Conservation (phyloP, 2,888 invertebrate species). For the Morpho achilles region DNA sequence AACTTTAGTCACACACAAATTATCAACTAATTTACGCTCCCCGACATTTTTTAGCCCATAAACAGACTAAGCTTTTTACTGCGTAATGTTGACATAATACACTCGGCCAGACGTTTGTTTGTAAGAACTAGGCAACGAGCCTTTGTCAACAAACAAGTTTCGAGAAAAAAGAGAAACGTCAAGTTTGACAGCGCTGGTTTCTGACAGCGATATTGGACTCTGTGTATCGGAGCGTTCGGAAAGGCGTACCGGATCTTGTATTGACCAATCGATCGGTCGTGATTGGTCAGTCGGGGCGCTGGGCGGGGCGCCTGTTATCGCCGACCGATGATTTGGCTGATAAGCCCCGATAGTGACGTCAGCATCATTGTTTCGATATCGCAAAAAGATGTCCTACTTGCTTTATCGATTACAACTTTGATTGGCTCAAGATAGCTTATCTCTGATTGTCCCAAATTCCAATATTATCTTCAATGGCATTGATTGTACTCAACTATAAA, state of each 20-base stretch:
- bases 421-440: conserved; percentile 20
- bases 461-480: conserved; percentile 1
- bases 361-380: conserved; percentile 43
- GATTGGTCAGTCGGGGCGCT: conserved; percentile 58
- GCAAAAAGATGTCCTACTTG: conserved; percentile 14
- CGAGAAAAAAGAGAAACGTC: conserved; percentile 26
- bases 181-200: conserved; percentile 22
- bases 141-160: conserved; percentile 37
- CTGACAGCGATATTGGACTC: conserved; percentile 26
- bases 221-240: conserved; percentile 31
- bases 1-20: conserved; percentile 75
- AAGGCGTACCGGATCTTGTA: conserved; percentile 45
- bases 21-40: conserved; percentile 74
- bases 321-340: conserved; percentile 44
- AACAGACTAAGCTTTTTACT: conserved; percentile 63
- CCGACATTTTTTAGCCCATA: conserved; percentile 58
- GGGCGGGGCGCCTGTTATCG: conserved; percentile 64
- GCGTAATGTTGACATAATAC: conserved; percentile 40
- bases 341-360: conserved; percentile 50
- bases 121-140: conserved; percentile 37
- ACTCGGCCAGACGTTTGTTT: conserved; percentile 34
- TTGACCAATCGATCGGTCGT: conserved; percentile 66
- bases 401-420: conserved; percentile 19
- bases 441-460: conserved; percentile 9
- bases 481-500: too few species aligned